Conservation (phyloP, 2,888 invertebrate genomes). For the Lepidocyrtoides sp. region DNA sequence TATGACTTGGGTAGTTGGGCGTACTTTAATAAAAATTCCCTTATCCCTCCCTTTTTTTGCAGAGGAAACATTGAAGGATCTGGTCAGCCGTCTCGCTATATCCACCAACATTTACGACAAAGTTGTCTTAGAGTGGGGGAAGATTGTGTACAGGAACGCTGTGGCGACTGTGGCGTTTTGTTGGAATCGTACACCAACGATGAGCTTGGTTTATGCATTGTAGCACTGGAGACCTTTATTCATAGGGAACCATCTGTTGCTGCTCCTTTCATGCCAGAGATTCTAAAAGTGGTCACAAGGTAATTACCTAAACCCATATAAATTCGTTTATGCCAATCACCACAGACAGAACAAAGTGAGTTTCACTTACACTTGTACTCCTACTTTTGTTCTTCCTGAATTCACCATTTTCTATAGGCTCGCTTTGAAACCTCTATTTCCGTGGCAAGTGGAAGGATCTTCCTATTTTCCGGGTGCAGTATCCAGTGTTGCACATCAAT, state of each 20-base stretch:
- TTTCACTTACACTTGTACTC: no score
- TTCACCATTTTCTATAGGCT: conserved; percentile 88
- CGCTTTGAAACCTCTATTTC: conserved; percentile 92
- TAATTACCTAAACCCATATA: conserved; percentile 87
- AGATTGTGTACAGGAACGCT: conserved; percentile 91
- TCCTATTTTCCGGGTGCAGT: conserved; percentile 97
- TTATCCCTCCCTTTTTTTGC: background rate
- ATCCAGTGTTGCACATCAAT: conserved; percentile 98
- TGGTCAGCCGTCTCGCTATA: conserved; percentile 70
- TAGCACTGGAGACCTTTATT: conserved; percentile 97
- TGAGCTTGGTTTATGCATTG: conserved; percentile 97
- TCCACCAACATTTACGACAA: conserved; percentile 87
- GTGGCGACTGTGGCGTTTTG: conserved; percentile 96
- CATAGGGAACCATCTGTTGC: conserved; percentile 98
- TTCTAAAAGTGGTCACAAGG: conserved; percentile 96
- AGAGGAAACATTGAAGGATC: conserved; percentile 65
- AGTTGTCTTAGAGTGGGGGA: conserved; percentile 91
- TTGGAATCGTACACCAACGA: conserved; percentile 98
- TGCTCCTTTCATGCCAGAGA: conserved; percentile 97
- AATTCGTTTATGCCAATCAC: no score
- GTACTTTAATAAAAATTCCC: background rate
- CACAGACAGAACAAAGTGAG: no score
- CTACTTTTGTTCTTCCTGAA: no score
- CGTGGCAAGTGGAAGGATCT: conserved; percentile 96
- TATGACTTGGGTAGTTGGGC: background rate